Percentiles rank a stretch among this genome's conserved stretches.
phyloP scores from a whole-genome alignment of 2,113 vertebrate genomes.

The Myrmophylax atrothorax region DNA sequence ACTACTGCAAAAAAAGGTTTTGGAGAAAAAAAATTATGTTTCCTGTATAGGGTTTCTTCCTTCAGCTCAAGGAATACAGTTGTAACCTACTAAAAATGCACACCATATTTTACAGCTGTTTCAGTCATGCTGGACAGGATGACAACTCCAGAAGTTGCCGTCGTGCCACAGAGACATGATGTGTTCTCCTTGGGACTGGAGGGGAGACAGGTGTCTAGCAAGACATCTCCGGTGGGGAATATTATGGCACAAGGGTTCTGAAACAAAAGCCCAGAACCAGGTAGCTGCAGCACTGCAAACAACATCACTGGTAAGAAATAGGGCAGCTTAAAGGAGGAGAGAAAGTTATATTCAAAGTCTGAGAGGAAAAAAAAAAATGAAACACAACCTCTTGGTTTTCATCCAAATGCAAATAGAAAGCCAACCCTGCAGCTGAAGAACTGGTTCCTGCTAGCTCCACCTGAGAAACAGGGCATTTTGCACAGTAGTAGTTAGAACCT shows the following conservation, averaged over 20 bases:
- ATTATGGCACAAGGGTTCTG: not conserved
- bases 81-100: not conserved
- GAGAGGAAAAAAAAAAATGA: not conserved
- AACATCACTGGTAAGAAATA: not conserved
- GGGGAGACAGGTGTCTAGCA: not conserved
- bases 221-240: not conserved
- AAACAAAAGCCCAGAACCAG: not conserved
- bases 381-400: conserved; percentile 25
- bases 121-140: not conserved
- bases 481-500: not conserved
- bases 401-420: conserved; percentile 59
- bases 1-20: not conserved
- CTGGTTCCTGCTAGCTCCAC: conserved; percentile 55
- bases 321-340: not conserved
- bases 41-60: not conserved
- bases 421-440: not conserved
- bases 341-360: not conserved
- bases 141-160: not conserved
- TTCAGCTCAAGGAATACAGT: not conserved
- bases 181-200: not conserved
- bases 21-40: rapidly evolving
- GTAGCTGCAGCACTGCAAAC: not conserved
- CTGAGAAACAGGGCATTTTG: conserved; percentile 28
- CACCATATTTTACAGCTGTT: not conserved
- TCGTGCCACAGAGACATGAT: not conserved